Base-by-base conservation (phyloP, 1,140 invertebrate species). In the Dreissena polymorpha region DNA sequence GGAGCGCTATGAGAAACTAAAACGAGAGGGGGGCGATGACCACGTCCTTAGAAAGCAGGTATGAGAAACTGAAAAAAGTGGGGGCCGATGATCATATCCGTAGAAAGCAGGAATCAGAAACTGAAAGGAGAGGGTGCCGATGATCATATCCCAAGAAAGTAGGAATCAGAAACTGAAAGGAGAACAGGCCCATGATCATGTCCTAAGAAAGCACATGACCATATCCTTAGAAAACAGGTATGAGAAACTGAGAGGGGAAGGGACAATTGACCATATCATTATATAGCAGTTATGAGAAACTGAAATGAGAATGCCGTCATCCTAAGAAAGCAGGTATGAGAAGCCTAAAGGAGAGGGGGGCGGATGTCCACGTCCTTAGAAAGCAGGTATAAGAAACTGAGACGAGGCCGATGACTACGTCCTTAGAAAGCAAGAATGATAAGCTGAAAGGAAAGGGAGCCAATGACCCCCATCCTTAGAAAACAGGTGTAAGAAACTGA, bases 401-500 rank as follows among this genome's bases (percentile, higher is more conserved):
- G 8, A 39, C 3, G 39, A 39, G 39, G 16, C 7, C 60, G 73
- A 64, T 25, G 51, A 63, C n/a, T 63, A 27, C 21, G 21, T 18
- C 23, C 57, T 68, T 16, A 68, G 50, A 65, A 64, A 77, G 39
- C 27, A 77, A 16, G 50, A 67, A 39, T 29, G 39, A 21, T 2
- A 39, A 39, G 8, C 39, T 39, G 39, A n/a, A n/a, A 39, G 8
- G 39, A 8, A n/a, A n/a, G n/a, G 39, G 39, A 8, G 39, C 39
- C 39, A 8, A 39, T 39, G 39, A 39, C n/a, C 39, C 39, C 2
- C 8, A 8, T 39, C 39, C 39, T 39, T 39, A 88, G 60, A 63
- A 86, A 94, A 94, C 74, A 95, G 95, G 80, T 93, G 97, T 91
- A 95, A 97, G 88, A 97, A 96, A 90, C 95, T 95, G 76, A 97